Percentiles rank a stretch among this genome's conserved stretches.
Conservation (phyloP, 2,113 vertebrate species). For the Dicentrarchus labrax region DNA sequence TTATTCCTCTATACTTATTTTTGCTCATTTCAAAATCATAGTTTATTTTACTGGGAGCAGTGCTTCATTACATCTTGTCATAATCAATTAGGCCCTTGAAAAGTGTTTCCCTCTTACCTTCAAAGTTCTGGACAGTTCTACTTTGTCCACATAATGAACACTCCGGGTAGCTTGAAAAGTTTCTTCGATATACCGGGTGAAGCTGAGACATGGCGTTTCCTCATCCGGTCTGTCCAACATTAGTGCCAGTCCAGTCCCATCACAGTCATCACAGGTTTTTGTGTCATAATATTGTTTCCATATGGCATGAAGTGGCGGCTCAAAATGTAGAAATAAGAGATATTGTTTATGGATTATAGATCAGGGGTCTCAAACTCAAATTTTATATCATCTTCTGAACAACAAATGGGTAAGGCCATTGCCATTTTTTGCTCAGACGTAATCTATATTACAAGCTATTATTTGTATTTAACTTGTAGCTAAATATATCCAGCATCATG, state of each 20-base stretch:
- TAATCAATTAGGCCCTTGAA: not conserved
- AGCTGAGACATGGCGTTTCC: not conserved
- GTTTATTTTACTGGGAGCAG: not conserved
- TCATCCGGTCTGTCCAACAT: too few species aligned
- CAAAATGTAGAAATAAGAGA: not conserved
- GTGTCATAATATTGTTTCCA: not conserved
- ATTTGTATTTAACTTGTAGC: not conserved
- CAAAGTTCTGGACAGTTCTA: not conserved
- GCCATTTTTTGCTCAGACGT: not conserved
- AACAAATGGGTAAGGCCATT: too few species aligned
- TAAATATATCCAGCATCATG: slow-evolving; percentile 28
- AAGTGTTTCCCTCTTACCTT: not conserved
- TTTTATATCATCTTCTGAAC: too few species aligned
- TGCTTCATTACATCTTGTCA: slow-evolving; percentile 4
- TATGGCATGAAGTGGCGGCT: not conserved
- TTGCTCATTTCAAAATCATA: not conserved
- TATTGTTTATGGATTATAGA: too few species aligned
- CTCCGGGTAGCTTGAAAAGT: not conserved
- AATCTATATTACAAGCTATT: not conserved
- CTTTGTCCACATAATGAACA: not conserved
- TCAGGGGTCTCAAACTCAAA: too few species aligned
- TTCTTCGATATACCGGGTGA: not conserved
- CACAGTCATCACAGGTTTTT: not conserved
- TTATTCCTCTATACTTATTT: not conserved
- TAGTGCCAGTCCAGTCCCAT: too few species aligned